Base-by-base conservation (phyloP, 2,888 invertebrate genomes). In the Linnaemya tessellans region DNA sequence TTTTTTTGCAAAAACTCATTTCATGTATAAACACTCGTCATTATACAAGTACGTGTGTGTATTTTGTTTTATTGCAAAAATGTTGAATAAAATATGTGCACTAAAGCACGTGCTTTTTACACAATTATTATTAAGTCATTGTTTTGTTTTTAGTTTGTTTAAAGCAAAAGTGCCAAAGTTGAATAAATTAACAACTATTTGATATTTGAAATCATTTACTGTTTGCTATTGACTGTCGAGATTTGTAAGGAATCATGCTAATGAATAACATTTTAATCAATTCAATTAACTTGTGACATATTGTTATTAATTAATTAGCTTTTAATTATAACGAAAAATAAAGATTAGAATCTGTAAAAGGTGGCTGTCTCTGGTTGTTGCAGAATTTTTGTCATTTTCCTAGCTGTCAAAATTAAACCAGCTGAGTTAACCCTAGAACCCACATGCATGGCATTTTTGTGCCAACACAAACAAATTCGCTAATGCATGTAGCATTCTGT, bases 101-200 rank as follows among this genome's bases (percentile, higher is more conserved):
- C 4, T 51, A 70, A 77, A 77, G 68, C 84, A 84, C 84, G 81
- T 84, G 84, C 71, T 78, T 80, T 80, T 84, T 70, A 38, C 71
- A 77, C 35, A 79, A 43, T 70, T 62, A 60, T 70, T 70, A 62
- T 62, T 70, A 8, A 62, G 20, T 71, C 15, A 64, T 7, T 49
- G 51, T 62, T 41, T 49, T 18, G 58, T 70, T 25, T 4, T 80
- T 49, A 46, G n/a, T 43, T 25, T 41, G 11, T 41, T 20, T 58
- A 1, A 4, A 2, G 30, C 2, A 65, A 68, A n/a, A 77, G 70
- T 77, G 75, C 70, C 56, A 70, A 75, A 77, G 62, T 70, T 82
- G 82, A 82, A 77, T 82, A 71, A 71, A 82, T 82, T 82, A 77
- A 15, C 43, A 64, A 54, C 22, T 25, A 5, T 3, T n/a, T 3